These are phyloP conservation scores for Atta texana DNA, from an alignment of 1,140 invertebrate species.

Conservation along the genomic window DNA sequence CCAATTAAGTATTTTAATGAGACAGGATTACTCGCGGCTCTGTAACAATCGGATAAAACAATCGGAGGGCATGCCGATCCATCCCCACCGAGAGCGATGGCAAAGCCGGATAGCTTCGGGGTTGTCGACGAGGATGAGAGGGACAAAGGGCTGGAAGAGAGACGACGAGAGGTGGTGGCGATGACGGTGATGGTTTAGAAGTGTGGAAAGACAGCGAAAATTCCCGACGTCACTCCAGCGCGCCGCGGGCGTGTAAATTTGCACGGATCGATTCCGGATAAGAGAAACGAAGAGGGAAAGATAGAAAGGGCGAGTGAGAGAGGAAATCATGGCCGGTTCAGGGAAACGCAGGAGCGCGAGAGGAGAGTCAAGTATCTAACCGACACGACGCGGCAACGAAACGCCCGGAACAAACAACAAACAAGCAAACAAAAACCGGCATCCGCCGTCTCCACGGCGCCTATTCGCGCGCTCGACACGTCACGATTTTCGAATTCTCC, in stretches of 20 bases:
- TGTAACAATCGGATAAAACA: constrained; percentile 75
- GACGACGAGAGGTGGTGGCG: constrained; percentile 26
- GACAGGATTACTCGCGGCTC: constrained; percentile 59
- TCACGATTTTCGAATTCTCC: constrained; percentile 79
- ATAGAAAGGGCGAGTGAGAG: constrained; percentile 10
- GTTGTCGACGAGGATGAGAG: constrained; percentile 30
- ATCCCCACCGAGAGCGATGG: constrained; percentile 16
- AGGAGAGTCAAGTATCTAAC: constrained; percentile 71
- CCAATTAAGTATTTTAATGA: constrained; percentile 80
- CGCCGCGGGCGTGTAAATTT: constrained; percentile 75
- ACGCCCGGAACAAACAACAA: constrained; percentile 83
- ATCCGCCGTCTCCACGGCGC: constrained; percentile 82
- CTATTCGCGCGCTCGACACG: constrained; percentile 59
- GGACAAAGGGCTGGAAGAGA: constrained; percentile 9
- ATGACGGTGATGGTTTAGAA: constrained; percentile 48
- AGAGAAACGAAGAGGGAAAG: constrained; percentile 12
- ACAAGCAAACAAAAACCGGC: constrained; percentile 77
- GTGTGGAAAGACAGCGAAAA: constrained; percentile 77
- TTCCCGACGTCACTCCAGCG: constrained; percentile 77
- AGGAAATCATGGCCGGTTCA: constrained; percentile 41
- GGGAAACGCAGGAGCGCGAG: constrained; percentile 64
- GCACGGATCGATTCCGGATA: constrained; percentile 79
- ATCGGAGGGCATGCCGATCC: constrained; percentile 62
- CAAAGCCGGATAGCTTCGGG: constrained; percentile 39
- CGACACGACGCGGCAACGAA: constrained; percentile 72